phyloP scores from a whole-genome alignment of 2,888 invertebrate genomes.

The Leucania comma region DNA sequence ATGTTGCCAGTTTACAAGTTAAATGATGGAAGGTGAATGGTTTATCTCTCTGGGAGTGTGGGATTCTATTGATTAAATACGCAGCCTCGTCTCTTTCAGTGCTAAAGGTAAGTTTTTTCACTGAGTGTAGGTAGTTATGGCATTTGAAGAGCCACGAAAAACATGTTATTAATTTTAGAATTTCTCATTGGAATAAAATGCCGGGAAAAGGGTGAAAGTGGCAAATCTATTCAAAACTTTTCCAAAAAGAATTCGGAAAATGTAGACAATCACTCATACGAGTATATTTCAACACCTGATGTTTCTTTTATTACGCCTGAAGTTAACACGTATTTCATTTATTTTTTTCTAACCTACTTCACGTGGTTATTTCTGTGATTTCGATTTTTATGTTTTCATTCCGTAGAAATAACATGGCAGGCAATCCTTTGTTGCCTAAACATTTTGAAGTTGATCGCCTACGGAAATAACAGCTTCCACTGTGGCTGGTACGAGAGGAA shows the following conservation, averaged over 20 bases:
- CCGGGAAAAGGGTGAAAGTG: background rate
- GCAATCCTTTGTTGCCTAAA: background rate
- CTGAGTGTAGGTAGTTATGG: background rate
- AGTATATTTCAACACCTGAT: background rate
- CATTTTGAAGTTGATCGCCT: background rate
- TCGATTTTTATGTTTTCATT: background rate
- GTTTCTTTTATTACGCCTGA: background rate
- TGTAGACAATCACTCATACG: background rate
- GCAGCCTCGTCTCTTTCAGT: background rate
- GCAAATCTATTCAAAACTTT: background rate
- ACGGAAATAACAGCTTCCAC: background rate
- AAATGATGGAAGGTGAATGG: slow-evolving; percentile 1
- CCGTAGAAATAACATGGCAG: background rate
- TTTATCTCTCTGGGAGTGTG: background rate
- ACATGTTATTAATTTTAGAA: background rate
- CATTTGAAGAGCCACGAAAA: background rate
- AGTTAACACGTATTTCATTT: background rate
- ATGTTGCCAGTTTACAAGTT: slow-evolving; percentile 30
- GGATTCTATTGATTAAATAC: background rate
- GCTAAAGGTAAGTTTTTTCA: background rate
- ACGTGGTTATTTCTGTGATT: background rate
- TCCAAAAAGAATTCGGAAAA: background rate
- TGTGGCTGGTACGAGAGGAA: no score
- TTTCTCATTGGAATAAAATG: background rate
- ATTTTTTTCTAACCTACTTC: background rate